phyloP scores from a whole-genome alignment of 2,888 invertebrate species.

The Pammene aurita region DNA sequence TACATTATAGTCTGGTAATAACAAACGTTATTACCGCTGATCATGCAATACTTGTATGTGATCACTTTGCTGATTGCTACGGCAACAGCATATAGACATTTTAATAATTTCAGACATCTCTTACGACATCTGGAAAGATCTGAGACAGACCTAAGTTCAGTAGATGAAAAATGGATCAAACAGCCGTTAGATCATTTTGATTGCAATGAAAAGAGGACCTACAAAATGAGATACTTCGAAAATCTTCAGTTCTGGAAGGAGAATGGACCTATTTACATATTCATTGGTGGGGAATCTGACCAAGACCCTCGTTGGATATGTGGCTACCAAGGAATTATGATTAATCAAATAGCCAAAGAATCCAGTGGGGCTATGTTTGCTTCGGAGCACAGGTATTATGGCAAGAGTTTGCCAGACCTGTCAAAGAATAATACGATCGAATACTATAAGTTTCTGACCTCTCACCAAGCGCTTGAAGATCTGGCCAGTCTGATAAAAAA shows the following conservation, averaged over 20 bases:
- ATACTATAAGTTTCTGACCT: background rate
- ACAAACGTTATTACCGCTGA: background rate
- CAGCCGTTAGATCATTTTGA: background rate
- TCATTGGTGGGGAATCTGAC: background rate
- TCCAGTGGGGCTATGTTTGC: background rate
- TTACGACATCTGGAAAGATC: background rate
- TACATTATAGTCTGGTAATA: background rate
- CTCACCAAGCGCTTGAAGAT: background rate
- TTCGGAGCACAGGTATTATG: background rate
- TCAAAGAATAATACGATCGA: background rate
- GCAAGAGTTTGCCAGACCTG: background rate
- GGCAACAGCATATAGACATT: background rate
- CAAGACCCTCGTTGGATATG: background rate
- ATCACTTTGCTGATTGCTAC: background rate
- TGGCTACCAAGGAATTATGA: background rate
- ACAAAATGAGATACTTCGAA: background rate
- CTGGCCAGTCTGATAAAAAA: background rate
- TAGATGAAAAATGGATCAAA: background rate
- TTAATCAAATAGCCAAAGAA: background rate
- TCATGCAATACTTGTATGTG: background rate
- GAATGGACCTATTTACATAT: background rate
- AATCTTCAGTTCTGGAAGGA: background rate
- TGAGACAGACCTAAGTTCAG: background rate
- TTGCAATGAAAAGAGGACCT: background rate
- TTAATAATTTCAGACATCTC: background rate